phyloP scores from a whole-genome alignment of 2,888 invertebrate genomes.

The Pachliopta kotzebuea region DNA sequence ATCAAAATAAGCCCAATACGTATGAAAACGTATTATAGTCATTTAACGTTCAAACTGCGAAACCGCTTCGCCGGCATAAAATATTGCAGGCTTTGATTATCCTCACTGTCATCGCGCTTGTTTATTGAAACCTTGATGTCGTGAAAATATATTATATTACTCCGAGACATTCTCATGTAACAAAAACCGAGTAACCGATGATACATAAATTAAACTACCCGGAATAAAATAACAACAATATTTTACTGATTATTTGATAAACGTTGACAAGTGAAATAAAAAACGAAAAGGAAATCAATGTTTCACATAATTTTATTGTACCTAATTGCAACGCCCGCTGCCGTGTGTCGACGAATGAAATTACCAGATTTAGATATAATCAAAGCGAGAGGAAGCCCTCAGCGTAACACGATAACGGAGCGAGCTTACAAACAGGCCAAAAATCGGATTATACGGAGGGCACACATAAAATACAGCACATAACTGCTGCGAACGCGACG shows the following conservation, averaged over 20 bases:
- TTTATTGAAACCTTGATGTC: constrained; percentile 17
- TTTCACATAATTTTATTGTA: constrained; percentile 64
- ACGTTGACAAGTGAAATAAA: constrained; percentile 26
- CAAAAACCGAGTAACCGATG: constrained; percentile 8
- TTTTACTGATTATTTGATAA: constrained; percentile 15
- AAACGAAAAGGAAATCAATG: constrained; percentile 51
- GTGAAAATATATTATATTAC: constrained; percentile 14
- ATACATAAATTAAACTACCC: constrained; percentile 35
- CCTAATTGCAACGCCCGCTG: constrained; percentile 60
- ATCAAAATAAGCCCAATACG: background rate
- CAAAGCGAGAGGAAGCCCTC: constrained; percentile 64
- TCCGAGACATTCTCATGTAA: constrained; percentile 30
- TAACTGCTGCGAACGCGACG: constrained; percentile 75
- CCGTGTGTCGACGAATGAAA: constrained; percentile 64
- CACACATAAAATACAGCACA: constrained; percentile 70
- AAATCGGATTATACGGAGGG: constrained; percentile 41
- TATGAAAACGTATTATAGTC: background rate
- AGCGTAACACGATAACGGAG: constrained; percentile 66
- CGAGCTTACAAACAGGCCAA: constrained; percentile 60
- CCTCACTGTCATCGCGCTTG: constrained; percentile 12
- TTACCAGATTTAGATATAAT: constrained; percentile 73
- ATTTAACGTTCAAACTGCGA: background rate
- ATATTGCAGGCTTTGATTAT: constrained; percentile 7
- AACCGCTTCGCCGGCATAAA: constrained; percentile 2
- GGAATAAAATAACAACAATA: constrained; percentile 34